Evolutionary conservation across 2,113 vertebrate species (phyloP), one percentile per base, ranked within the genome.

Genomic region (Dasyurus viverrinus): DNA sequence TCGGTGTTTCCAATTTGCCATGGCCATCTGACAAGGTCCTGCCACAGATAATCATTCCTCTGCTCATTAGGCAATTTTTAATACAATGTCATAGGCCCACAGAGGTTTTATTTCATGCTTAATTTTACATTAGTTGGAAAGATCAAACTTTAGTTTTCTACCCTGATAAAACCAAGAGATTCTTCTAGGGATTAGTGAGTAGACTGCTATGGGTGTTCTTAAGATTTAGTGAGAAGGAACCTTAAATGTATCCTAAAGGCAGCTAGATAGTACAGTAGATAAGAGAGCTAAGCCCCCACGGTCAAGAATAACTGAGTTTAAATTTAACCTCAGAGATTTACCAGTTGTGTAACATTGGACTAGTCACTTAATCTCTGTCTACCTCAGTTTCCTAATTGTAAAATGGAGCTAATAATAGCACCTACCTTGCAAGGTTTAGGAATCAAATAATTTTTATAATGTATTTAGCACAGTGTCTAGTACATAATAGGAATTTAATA

Each of bases 81-180:
- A 46, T 26, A 53, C 54, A 76, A 8, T 50, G 16, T 84, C 46
- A 52, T 48, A 24, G 12, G 14, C n/a, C 30, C 1, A 22, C 0
- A 0, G 54, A 96, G 91, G 6, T 94, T 95, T 91, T 93, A 8
- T 89, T 23, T 93, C 54, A 54, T 48, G 54, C 96, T 90, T 54
- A 54, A 36, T 68, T 36, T 90, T 93, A 50, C 0, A 1, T 12
- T 11, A 92, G 7, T 95, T 5, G 8, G 0, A 1, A 42, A 36
- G 14, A 26, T 93, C 8, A 27, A 54, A 12, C 36, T 89, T 94
- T 89, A 50, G 84, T 52, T 54, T 90, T 50, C 52, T 90, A 16
- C 19, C 42, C 57, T 26, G 52, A 27, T 26, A 23, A 95, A 60
- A 24, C 4, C 30, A 90, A 30, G 23, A 24, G 0, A 14, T 3